These are phyloP conservation scores for Geococcyx californianus DNA, from an alignment of 2,113 vertebrate genomes.

Conservation along the genomic window DNA sequence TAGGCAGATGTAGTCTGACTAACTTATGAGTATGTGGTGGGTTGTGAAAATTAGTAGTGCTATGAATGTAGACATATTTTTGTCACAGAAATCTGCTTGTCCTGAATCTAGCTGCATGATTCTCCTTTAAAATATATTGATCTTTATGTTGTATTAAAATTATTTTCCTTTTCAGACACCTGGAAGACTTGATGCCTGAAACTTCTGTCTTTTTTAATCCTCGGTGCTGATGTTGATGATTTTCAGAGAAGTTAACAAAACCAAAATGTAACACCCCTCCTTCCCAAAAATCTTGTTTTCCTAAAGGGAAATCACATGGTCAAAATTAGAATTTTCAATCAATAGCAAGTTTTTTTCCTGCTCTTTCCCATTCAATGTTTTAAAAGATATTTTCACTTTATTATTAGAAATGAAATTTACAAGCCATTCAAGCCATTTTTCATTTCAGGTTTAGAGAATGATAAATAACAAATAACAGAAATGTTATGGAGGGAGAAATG, in stretches of 20 bases:
- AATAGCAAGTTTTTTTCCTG: neutral
- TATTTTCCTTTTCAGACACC: neutral
- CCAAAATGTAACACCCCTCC: fast-evolving
- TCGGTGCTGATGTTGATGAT: neutral
- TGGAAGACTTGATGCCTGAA: neutral
- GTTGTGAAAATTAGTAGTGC: neutral
- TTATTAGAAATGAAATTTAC: neutral
- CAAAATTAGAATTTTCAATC: neutral
- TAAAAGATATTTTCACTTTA: neutral
- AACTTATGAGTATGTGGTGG: neutral
- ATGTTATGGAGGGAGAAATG: constrained; percentile 36
- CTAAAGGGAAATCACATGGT: neutral
- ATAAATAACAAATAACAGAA: constrained; percentile 31
- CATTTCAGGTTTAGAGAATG: constrained; percentile 2
- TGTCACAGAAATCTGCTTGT: neutral
- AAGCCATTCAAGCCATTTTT: neutral
- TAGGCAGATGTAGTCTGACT: constrained; percentile 23
- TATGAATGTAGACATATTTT: neutral
- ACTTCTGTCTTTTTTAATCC: neutral
- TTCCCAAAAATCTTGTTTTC: neutral
- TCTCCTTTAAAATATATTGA: neutral
- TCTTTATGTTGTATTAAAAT: neutral
- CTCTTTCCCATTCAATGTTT: neutral
- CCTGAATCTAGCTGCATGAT: neutral
- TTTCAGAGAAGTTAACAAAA: neutral